Evolutionary conservation across 2,113 vertebrate species (phyloP), one percentile per base, ranked within the genome.

Genomic region (Lepisosteus oculatus): DNA sequence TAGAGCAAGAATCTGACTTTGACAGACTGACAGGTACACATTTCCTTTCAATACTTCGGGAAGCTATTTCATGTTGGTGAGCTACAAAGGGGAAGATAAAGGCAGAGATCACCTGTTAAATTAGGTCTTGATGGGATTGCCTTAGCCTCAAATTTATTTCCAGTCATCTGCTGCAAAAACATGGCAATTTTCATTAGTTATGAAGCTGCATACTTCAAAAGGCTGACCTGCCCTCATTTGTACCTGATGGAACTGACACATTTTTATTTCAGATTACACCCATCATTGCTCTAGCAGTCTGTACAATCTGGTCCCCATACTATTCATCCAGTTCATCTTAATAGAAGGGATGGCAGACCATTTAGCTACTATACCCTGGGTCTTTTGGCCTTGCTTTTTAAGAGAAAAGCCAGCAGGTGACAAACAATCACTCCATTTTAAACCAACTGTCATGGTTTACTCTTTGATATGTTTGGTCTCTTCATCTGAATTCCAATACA

Each of bases 11-110:
- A 51, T 57, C 62, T 70, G 63, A 71, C 73, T 57, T 69, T 69
- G 73, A 75, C 68, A 70, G 62, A 67, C 61, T 74, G 73, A 70
- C 73, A 70, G 42, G 43, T 59, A 44, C 65, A 68, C 72, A 61
- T 69, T 17, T 65, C 61, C 59, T 74, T 44, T 44, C 54, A 17
- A 68, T 14, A 14, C 43, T 42, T 55, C 65, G 54, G 72, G 7
- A 65, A 57, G 72, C 66, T 55, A 6, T 14, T 43, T 43, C 62
- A 6, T 59, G 55, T 55, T 64, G 57, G 73, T 70, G 61, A 65
- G 63, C 54, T 5, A 29, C 29, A 29, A 29, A 29, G 29, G 13
- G 55, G 3, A 29, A 17, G 73, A 75, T 70, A 66, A 61, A 75
- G 68, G 66, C 54, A 6, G 63, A 75, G 51, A 55, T 70, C 44